phyloP scores from a whole-genome alignment of 2,888 invertebrate genomes.

The Magallana nippona region DNA sequence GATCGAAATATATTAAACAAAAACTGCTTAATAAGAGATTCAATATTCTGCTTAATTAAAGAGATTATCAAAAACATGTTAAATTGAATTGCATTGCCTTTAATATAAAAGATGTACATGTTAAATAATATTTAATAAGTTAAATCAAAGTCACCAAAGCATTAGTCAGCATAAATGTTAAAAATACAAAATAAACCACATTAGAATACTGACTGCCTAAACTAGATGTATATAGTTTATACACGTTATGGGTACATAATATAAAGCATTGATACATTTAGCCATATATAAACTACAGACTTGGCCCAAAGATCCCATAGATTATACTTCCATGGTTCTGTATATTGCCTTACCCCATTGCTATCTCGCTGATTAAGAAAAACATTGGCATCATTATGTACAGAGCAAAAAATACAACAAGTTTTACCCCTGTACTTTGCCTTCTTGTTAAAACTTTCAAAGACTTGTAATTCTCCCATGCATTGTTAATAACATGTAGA shows the following conservation, averaged over 20 bases:
- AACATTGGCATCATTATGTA: background rate
- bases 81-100: too few species aligned
- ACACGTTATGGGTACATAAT: background rate
- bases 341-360: constrained; percentile 13
- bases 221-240: background rate
- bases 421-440: background rate
- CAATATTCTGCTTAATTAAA: too few species aligned
- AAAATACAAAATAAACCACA: background rate
- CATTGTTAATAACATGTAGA: too few species aligned
- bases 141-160: background rate
- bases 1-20: too few species aligned
- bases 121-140: too few species aligned
- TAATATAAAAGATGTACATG: too few species aligned
- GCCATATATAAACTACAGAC: constrained; percentile 13
- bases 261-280: constrained; percentile 12
- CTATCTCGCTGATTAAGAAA: constrained; percentile 20
- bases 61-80: too few species aligned
- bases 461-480: background rate
- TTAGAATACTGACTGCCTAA: background rate
- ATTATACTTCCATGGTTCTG: background rate
- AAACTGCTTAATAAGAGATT: too few species aligned
- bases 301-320: constrained; percentile 16
- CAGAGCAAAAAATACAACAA: background rate
- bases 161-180: background rate
- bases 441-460: background rate